These are phyloP conservation scores for Empis stercorea DNA, from an alignment of 2,888 invertebrate genomes.

Conservation along the genomic window DNA sequence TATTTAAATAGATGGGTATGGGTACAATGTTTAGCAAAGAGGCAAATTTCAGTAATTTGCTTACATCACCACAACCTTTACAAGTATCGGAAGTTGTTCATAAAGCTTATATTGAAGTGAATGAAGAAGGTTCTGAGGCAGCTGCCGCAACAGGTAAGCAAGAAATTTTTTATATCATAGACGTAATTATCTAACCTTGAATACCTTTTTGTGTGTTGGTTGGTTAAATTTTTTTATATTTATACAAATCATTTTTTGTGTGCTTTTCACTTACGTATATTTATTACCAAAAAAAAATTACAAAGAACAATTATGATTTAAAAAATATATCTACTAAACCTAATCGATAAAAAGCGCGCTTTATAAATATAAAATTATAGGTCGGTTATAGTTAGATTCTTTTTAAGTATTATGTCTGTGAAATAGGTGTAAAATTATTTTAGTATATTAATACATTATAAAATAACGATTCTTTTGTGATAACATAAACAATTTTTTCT, in stretches of 20 bases:
- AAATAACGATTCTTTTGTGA: no score
- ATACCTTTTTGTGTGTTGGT: neutral
- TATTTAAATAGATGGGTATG: constrained; percentile 54
- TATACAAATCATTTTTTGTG: neutral
- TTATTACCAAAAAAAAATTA: no score
- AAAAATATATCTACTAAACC: neutral
- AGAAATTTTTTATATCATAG: neutral
- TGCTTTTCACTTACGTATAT: neutral
- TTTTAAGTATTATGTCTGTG: no score
- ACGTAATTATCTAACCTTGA: neutral
- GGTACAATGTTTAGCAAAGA: constrained; percentile 44
- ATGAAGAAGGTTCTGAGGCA: constrained; percentile 80
- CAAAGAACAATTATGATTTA: no score
- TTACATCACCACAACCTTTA: constrained; percentile 33
- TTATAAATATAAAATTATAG: no score
- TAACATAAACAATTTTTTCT: neutral
- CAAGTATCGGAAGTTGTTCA: constrained; percentile 61
- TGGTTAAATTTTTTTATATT: neutral
- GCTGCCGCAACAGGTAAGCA: constrained; percentile 56
- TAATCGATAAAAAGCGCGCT: no score
- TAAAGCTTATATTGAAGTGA: constrained; percentile 77
- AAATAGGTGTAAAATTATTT: no score
- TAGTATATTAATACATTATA: neutral
- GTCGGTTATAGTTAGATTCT: no score
- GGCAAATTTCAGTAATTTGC: constrained; percentile 50